Conservation (phyloP, 2,888 invertebrate species). For the Pandemis corylana region DNA sequence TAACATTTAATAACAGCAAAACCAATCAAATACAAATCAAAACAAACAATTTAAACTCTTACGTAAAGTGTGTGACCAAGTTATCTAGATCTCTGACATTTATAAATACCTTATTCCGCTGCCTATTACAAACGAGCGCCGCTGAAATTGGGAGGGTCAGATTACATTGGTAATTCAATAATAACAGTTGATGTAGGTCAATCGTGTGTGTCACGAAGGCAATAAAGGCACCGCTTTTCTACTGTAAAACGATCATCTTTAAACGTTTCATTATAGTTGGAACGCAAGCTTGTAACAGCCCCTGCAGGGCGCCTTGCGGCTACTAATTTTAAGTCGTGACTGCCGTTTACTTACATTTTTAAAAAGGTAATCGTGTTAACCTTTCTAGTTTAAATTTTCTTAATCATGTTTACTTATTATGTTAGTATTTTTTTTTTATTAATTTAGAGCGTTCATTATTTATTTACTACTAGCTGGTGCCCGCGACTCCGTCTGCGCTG, state of each 20-base stretch:
- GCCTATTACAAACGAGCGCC: constrained; percentile 26
- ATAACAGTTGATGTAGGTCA: constrained; percentile 69
- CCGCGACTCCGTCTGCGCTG: too few relatives aligned
- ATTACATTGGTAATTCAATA: constrained; percentile 57
- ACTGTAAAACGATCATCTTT: constrained; percentile 73
- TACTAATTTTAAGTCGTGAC: constrained; percentile 18
- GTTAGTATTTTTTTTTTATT: not conserved
- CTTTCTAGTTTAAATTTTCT: not conserved
- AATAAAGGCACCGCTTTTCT: constrained; percentile 65
- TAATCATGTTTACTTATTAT: not conserved
- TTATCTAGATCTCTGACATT: constrained; percentile 29
- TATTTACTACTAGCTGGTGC: too few relatives aligned
- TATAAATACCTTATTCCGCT: constrained; percentile 25
- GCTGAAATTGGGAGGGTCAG: constrained; percentile 52
- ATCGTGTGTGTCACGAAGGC: constrained; percentile 72
- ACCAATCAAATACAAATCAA: constrained; percentile 9
- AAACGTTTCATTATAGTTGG: constrained; percentile 66
- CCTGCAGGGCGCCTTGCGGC: constrained; percentile 28
- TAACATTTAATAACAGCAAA: not conserved
- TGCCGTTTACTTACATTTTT: constrained; percentile 25
- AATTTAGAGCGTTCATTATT: too few relatives aligned
- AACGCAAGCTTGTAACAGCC: constrained; percentile 62
- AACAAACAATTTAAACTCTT: constrained; percentile 22
- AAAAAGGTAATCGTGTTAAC: constrained; percentile 15
- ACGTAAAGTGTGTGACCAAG: constrained; percentile 20